Conservation (phyloP, 1,140 invertebrate species). For the Drosophila parvula region DNA sequence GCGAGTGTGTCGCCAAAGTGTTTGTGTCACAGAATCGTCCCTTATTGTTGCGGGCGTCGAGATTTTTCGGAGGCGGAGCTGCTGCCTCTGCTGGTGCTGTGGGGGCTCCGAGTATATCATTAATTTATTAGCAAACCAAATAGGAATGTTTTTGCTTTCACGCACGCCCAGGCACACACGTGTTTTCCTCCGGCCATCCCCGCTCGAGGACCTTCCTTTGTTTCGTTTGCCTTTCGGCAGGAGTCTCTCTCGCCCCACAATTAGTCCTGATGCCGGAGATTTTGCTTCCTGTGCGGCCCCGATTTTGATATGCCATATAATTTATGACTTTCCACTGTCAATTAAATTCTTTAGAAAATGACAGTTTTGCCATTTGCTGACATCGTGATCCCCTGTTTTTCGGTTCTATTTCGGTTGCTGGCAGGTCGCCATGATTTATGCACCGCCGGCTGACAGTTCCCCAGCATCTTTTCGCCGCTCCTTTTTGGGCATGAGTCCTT, state of each 20-base stretch:
- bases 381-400: conserved; percentile 48
- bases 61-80: conserved; percentile 47
- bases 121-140: conserved; percentile 82
- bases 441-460: conserved; percentile 55
- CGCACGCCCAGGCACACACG: conserved; percentile 46
- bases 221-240: conserved; percentile 12
- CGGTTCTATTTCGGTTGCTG: conserved; percentile 41
- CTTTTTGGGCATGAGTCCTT: conserved; percentile 34
- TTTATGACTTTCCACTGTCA: conserved; percentile 80
- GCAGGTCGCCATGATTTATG: conserved; percentile 70
- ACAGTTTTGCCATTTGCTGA: conserved; percentile 68
- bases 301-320: conserved; percentile 59
- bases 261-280: conserved; percentile 35
- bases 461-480: conserved; percentile 52
- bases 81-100: background rate
- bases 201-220: conserved; percentile 16
- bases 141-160: conserved; percentile 61
- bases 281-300: conserved; percentile 15
- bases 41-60: conserved; percentile 47
- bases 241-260: conserved; percentile 29
- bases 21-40: conserved; percentile 68
- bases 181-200: conserved; percentile 18
- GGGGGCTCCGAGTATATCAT: conserved; percentile 62
- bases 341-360: conserved; percentile 82
- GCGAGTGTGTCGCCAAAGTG: conserved; percentile 56